phyloP scores from a whole-genome alignment of 2,113 vertebrate genomes.

The Aegotheles bennettii region DNA sequence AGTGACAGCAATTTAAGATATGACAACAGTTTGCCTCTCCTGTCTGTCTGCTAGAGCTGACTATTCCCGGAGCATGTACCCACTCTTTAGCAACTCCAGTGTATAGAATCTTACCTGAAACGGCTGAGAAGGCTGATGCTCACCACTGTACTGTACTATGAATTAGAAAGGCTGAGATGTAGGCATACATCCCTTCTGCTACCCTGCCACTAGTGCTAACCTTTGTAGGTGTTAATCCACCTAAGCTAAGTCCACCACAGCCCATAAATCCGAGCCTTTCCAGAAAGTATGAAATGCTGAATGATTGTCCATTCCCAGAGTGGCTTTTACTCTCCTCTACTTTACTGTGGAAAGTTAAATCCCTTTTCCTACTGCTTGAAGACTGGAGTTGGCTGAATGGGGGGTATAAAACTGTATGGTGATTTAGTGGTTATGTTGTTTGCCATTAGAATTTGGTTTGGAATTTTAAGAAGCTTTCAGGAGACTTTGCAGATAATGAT shows the following conservation, averaged over 20 bases:
- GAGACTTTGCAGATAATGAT: conserved; percentile 5
- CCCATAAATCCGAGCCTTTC: not conserved
- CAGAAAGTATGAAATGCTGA: not conserved
- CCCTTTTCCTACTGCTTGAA: not conserved
- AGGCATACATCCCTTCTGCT: not conserved
- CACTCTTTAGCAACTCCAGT: not conserved
- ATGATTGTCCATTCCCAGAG: not conserved
- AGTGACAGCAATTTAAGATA: not conserved
- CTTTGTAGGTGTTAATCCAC: not conserved
- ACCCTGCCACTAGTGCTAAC: not conserved
- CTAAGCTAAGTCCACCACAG: not conserved
- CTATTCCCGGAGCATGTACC: too few relatives aligned
- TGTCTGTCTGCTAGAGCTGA: not conserved
- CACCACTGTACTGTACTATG: not conserved
- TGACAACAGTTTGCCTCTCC: not conserved
- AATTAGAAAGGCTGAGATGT: not conserved
- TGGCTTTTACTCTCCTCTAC: not conserved
- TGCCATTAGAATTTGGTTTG: conserved; percentile 11
- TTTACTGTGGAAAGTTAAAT: not conserved
- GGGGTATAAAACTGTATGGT: not conserved
- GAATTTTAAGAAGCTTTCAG: conserved; percentile 42
- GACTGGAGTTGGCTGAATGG: not conserved
- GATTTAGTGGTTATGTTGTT: not conserved
- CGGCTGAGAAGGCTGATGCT: not conserved
- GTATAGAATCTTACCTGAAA: not conserved